phyloP scores from a whole-genome alignment of 2,888 invertebrate genomes.

The Cantharis nigra region DNA sequence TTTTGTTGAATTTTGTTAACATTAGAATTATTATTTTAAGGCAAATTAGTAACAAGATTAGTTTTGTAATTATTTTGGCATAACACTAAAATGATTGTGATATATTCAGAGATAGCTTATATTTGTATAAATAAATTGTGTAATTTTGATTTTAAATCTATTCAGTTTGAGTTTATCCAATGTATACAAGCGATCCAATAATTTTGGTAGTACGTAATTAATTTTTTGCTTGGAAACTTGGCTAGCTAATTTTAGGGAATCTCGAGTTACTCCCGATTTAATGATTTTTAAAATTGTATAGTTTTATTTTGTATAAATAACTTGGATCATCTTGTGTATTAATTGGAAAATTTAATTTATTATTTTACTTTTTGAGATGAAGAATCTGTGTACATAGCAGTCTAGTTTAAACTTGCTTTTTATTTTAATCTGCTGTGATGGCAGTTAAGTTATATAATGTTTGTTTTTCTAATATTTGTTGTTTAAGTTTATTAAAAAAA shows the following conservation, averaged over 20 bases:
- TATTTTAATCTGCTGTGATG: conserved; percentile 16
- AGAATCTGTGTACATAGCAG: neutral
- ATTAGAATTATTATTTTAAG: neutral
- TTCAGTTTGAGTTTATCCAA: neutral
- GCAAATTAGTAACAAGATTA: neutral
- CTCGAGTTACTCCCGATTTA: neutral
- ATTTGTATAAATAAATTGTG: neutral
- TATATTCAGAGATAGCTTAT: neutral
- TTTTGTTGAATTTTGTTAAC: neutral
- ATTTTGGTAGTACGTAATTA: neutral
- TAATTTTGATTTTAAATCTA: neutral
- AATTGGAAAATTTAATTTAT: neutral
- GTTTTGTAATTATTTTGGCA: conserved; percentile 4
- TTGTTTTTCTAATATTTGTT: conserved; percentile 18
- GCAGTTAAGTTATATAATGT: conserved; percentile 11
- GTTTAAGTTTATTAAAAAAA: conserved; percentile 12
- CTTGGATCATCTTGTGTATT: neutral
- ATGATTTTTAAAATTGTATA: neutral
- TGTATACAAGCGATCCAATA: neutral
- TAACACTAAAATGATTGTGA: conserved; percentile 11
- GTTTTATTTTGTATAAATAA: neutral
- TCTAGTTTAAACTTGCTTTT: neutral
- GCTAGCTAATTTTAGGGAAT: neutral
- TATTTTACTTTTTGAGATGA: neutral
- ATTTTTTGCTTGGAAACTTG: neutral